Evolutionary conservation across 2,888 invertebrate species (phyloP).

Genomic region (Cephus rjabovi): DNA sequence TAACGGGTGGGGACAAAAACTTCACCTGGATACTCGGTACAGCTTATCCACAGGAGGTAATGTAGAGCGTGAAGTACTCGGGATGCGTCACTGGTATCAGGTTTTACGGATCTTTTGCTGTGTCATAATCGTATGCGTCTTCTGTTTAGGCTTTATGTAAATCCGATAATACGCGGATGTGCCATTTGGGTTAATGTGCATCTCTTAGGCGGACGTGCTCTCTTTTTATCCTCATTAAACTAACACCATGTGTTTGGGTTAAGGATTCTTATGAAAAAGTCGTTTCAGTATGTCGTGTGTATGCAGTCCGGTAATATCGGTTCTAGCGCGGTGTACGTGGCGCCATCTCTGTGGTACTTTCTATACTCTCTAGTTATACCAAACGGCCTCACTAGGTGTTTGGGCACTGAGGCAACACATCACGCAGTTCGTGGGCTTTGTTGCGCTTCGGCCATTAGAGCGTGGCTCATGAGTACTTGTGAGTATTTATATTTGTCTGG

Average conservation of each 20-base stretch:
- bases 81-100: too few relatives aligned
- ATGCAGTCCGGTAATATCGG: not conserved
- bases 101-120: not conserved
- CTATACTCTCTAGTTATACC: not conserved
- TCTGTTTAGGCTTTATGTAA: not conserved
- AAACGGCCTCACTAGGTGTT: not conserved
- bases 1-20: slow-evolving; percentile 48
- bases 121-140: not conserved
- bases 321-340: not conserved
- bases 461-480: not conserved
- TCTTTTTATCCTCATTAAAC: not conserved
- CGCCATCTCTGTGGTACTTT: not conserved
- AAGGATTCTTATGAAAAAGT: not conserved
- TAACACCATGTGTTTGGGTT: not conserved
- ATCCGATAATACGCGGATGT: not conserved
- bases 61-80: not conserved
- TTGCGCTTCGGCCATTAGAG: not conserved
- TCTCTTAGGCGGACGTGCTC: not conserved
- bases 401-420: not conserved
- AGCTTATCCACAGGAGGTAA: not conserved
- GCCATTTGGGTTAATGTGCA: not conserved
- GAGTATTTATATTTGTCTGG: not conserved
- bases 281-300: not conserved
- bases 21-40: not conserved
- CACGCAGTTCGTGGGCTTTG: not conserved